Conservation (phyloP, 2,888 invertebrate genomes). For the Hecatera dysodea region DNA sequence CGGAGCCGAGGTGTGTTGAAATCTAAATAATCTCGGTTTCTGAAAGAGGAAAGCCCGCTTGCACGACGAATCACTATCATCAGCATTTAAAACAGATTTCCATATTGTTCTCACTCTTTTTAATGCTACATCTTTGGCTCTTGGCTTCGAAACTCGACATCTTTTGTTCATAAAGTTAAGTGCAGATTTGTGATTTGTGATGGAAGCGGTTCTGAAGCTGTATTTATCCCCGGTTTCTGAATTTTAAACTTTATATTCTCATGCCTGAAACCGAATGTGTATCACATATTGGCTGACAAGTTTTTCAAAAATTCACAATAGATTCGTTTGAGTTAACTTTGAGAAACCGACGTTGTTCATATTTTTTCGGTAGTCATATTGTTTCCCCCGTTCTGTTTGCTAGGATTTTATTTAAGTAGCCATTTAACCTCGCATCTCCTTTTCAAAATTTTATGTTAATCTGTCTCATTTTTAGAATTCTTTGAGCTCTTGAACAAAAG, state of each 20-base stretch:
- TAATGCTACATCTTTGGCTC: not conserved
- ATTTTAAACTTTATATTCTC: too few species aligned
- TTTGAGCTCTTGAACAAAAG: too few species aligned
- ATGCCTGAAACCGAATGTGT: too few species aligned
- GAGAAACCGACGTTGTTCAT: constrained; percentile 1
- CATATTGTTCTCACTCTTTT: too few species aligned
- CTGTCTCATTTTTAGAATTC: not conserved
- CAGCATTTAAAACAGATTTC: not conserved
- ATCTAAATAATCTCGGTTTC: constrained; percentile 13
- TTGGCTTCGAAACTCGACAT: too few species aligned
- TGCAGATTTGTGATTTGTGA: not conserved
- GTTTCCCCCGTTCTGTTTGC: not conserved
- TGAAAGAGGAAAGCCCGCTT: not conserved
- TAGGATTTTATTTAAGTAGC: too few species aligned
- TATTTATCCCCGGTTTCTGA: too few species aligned
- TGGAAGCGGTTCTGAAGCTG: too few species aligned
- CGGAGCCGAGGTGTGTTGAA: constrained; percentile 89
- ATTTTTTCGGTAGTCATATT: not conserved
- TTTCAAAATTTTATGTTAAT: not conserved
- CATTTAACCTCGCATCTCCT: too few species aligned
- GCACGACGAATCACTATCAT: constrained; percentile 3
- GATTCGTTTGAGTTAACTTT: not conserved
- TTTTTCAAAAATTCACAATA: too few species aligned
- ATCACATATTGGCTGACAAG: too few species aligned
- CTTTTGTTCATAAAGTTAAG: not conserved